Conservation (phyloP, 2,888 invertebrate species). For the Abscondita cerata region DNA sequence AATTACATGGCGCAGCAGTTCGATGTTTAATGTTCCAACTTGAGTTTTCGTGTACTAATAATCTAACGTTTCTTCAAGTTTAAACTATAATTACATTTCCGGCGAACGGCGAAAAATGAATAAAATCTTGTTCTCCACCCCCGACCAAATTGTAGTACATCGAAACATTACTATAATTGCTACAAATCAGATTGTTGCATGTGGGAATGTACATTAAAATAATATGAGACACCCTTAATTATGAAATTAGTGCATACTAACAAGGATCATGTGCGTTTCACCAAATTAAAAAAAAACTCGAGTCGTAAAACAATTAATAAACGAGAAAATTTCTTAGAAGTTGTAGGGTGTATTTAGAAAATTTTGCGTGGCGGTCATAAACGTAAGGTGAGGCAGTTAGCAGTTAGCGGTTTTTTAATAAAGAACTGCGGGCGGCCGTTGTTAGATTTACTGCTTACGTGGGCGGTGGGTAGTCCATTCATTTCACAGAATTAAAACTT, state of each 20-base stretch:
- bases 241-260: constrained; percentile 22
- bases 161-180: too few species aligned
- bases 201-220: constrained; percentile 24
- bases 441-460: constrained; percentile 37
- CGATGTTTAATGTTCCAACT: constrained; percentile 31
- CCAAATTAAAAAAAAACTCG: neutral
- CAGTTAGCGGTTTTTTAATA: constrained; percentile 35
- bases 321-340: constrained; percentile 1
- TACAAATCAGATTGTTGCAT: constrained; percentile 10
- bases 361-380: constrained; percentile 25
- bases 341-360: constrained; percentile 16
- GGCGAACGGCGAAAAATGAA: neutral
- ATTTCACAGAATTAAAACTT: constrained; percentile 40
- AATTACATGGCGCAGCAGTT: constrained; percentile 40
- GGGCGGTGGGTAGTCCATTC: constrained; percentile 32
- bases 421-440: constrained; percentile 35
- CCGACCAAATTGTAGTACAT: too few species aligned
- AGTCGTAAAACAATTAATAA: constrained; percentile 5
- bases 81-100: too few species aligned
- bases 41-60: constrained; percentile 25
- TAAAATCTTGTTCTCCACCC: too few species aligned
- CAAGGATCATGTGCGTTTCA: constrained; percentile 14
- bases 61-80: neutral
- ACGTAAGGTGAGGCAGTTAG: constrained; percentile 29
- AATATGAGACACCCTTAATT: neutral